Percentiles rank a stretch among this genome's conserved stretches.
Conservation (phyloP, 2,113 vertebrate species). For the Sphyrna mokarran region DNA sequence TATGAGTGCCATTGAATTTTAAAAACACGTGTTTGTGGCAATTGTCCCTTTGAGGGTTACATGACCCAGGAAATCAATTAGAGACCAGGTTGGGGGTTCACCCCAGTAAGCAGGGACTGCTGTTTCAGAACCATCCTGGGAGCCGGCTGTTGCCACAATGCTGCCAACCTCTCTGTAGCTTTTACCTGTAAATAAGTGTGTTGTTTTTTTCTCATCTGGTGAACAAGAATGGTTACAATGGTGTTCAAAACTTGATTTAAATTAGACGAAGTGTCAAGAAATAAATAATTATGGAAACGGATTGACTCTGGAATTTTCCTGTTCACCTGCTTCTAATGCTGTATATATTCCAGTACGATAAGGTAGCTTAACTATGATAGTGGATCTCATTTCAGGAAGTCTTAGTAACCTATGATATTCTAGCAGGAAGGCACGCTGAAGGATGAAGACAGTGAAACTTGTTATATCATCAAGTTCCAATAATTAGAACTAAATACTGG, state of each 20-base stretch:
- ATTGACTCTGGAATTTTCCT: neutral
- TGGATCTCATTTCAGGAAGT: neutral
- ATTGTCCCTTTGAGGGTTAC: too few species aligned
- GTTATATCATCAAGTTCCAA: neutral
- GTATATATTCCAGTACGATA: neutral
- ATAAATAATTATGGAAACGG: neutral
- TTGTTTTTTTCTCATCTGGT: too few species aligned
- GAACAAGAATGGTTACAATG: too few species aligned
- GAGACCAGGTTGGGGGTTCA: too few species aligned
- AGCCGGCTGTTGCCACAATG: too few species aligned
- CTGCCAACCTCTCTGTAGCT: too few species aligned
- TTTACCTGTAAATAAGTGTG: too few species aligned
- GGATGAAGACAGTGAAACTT: neutral
- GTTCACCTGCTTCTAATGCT: neutral
- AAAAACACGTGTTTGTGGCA: neutral
- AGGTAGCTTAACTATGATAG: neutral
- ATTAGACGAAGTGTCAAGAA: neutral
- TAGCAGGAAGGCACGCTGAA: neutral
- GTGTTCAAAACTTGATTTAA: neutral
- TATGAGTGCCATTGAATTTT: neutral
- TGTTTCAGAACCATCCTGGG: too few species aligned
- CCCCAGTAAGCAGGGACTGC: too few species aligned
- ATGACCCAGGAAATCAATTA: too few species aligned
- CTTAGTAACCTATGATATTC: neutral
- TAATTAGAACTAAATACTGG: neutral